Conservation (phyloP, 2,888 invertebrate genomes). For the Anthrax anthrax region DNA sequence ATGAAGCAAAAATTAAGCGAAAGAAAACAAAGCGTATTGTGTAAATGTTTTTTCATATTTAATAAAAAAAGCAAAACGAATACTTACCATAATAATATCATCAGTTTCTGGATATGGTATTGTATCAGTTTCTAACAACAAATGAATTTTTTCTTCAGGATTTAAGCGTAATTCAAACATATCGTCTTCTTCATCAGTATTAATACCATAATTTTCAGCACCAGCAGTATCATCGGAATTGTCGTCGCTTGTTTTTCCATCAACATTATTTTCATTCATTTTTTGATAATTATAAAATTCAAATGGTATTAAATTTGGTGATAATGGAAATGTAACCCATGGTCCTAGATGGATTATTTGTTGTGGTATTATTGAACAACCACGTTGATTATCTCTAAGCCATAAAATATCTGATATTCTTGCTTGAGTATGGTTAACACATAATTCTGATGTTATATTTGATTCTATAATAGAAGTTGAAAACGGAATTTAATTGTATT, state of each 20-base stretch:
- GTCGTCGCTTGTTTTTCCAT: too few relatives aligned
- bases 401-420: slow-evolving; percentile 33
- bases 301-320: slow-evolving; percentile 32
- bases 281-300: slow-evolving; percentile 15
- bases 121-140: slow-evolving; percentile 29
- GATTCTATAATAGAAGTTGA: slow-evolving; percentile 20
- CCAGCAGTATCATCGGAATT: not conserved
- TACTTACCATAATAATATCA: slow-evolving; percentile 19
- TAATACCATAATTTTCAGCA: not conserved
- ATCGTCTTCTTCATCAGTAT: slow-evolving; percentile 3
- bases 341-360: slow-evolving; percentile 36
- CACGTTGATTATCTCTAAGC: slow-evolving; percentile 28
- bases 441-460: slow-evolving; percentile 29
- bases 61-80: too few relatives aligned
- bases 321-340: slow-evolving; percentile 38
- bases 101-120: slow-evolving; percentile 15
- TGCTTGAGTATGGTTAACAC: slow-evolving; percentile 28
- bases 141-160: slow-evolving; percentile 19
- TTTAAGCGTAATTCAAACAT: slow-evolving; percentile 16
- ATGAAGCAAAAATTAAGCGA: too few relatives aligned
- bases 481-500: not conserved
- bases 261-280: not conserved
- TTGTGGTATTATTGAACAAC: slow-evolving; percentile 31
- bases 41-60: too few relatives aligned
- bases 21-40: too few relatives aligned